Evolutionary conservation across 2,113 vertebrate genomes (phyloP), one percentile per base, ranked within the genome.

Genomic region (Trogon surrucura): DNA sequence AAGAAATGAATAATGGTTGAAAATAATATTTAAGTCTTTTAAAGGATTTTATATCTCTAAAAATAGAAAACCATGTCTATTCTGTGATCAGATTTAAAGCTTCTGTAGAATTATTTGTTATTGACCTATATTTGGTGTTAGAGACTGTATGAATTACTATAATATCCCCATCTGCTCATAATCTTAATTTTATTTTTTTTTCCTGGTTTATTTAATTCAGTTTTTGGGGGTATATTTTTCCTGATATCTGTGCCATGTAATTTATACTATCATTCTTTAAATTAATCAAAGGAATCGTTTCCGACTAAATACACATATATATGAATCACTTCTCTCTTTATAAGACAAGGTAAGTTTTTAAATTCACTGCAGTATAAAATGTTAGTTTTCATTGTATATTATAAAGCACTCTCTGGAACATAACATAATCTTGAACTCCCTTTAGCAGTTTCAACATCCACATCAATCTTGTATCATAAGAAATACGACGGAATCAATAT

Each of bases 401-500:
- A 93, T 77, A 81, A 92, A 94, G 53, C 27, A 71, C 41, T 67
- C 48, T 53, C 47, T 64, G 45, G 82, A 95, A 96, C 66, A 56
- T 78, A 96, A 85, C 66, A 61, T 80, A 90, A 94, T 92, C 91
- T 91, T 91, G 70, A 97, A 86, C 38, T 96, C 73, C 93, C 91
- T 95, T 91, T 78, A 95, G 91, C 94, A 85, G 82, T 96, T 97
- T 94, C 85, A 89, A 94, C 95, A 91, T 93, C 82, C 91, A 80
- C 96, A 96, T 97, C 96, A 96, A 97, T 96, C 94, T 85, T 82
- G 14, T 73, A 85, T 85, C 82, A 87, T 88, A 82, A 95, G 93
- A 96, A 94, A 88, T 62, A 71, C 56, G 92, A 96, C 5, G 50
- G 87, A 96, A 97, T 97, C 96, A 96, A 97, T 97, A 97, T 89